Base-by-base conservation (phyloP, 2,797 vertebrate genomes). In the Sebastiscus albofasciatus region DNA sequence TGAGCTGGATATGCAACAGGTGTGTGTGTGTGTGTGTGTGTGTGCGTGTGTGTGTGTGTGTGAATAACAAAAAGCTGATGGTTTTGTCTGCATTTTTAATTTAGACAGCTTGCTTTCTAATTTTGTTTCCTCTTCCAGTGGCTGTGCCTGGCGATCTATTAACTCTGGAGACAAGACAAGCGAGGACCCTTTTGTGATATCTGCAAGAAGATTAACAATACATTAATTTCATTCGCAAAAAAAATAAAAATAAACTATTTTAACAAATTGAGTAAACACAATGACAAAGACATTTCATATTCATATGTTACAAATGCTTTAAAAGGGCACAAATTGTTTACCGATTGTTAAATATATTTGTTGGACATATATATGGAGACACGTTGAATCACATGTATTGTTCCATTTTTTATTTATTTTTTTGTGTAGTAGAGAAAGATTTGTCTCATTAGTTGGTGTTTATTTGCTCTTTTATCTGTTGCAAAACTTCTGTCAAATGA, bases 1-100 rank as follows among this genome's bases (percentile, higher is more conserved):
- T 59, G 93, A 96, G 73, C 91, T 96, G 81, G 91, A 95, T 58
- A 80, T 96, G 18, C 81, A 94, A 29, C 93, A 96, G 92, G 96
- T 96, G 46, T 29, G 27, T 29, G 27, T 29, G 27, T 29, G 27
- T 29, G 27, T 29, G 27, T 29, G 27, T 29, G 27, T 29, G 33
- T 34, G 11, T 39, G 36, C 13, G 36, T 39, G 36, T 39, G 36
- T 42, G 13, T 42, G 39, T 42, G 88, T 79, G 22, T n/a, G 22
- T 74, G 24, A 29, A 31, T 16, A 5, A 61, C 27, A 54, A 34
- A 54, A 34, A 72, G 7, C 42, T 52, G 13, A 16, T 39, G 4
- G 8, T 75, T 75, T 8, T 72, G 29, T 42, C 14, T 1, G 7
- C 8, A 9, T 0, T 61, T 61, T 8, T 29, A 0, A 10, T 49